Evolutionary conservation across 2,113 vertebrate species (phyloP).

Genomic region (Oenanthe oenanthe): DNA sequence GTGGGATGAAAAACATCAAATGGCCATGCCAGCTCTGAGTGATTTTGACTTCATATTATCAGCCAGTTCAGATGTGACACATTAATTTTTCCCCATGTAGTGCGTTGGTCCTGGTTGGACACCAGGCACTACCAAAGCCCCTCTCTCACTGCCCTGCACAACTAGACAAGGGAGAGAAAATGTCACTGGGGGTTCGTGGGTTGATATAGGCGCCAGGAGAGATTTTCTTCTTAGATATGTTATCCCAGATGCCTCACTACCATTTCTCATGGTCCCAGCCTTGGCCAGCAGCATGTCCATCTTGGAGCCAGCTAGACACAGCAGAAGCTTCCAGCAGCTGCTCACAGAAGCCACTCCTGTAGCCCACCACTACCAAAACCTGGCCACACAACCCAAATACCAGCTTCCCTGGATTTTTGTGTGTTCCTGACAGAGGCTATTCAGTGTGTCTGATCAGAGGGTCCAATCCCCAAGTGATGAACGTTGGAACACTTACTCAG

Average conservation of each 20-base stretch:
- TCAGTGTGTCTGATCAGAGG: background rate
- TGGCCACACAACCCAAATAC: background rate
- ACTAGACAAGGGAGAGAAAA: too few species aligned
- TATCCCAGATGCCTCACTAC: background rate
- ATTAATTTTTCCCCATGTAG: fast-evolving
- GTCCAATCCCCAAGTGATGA: background rate
- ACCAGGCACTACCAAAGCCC: background rate
- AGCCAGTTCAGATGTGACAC: background rate
- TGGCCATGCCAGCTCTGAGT: background rate
- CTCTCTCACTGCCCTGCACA: background rate
- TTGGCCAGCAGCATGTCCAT: background rate
- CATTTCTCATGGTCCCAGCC: background rate
- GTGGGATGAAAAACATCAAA: background rate
- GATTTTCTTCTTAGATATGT: background rate
- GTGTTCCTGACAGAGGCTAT: background rate
- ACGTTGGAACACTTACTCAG: background rate
- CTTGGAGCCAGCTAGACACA: background rate
- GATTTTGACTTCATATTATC: background rate
- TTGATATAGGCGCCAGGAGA: background rate
- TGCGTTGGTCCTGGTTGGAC: background rate
- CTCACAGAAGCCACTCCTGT: background rate
- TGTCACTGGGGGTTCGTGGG: background rate
- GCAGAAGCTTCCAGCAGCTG: background rate
- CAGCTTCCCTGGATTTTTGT: background rate
- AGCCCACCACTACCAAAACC: background rate